Base-by-base conservation (phyloP, 2,888 invertebrate species). In the Chalcosyrphus nemorum region DNA sequence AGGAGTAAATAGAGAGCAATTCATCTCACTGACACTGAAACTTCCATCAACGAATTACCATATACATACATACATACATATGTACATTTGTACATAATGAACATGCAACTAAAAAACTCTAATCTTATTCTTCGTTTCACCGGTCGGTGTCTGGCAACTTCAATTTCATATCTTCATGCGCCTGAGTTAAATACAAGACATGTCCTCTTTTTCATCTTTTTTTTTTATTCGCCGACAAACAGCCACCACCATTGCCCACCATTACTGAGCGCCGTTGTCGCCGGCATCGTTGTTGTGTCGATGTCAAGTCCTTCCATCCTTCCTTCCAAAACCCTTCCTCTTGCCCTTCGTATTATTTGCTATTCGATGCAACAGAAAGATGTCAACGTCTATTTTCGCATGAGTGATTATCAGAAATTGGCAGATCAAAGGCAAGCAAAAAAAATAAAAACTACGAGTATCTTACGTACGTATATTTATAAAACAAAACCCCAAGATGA, bases 361-460 rank as follows among this genome's bases (percentile, higher is more conserved):
- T 81, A 81, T 76, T 81, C 81, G 56, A 24, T n/a, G n/a, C n/a
- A 68, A 70, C 81, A 70, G 70, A 76, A 63, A 81, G 76, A 76
- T 76, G 81, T 81, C 81, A 81, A 81, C 76, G 63, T 81, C 80
- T 74, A 76, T 81, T 86, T 86, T 74, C 74, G 77, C 84, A 84
- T 85, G 86, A 86, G 85, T 86, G 86, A 85, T 86, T 86, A 86
- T 84, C 84, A 71, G 81, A 85, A 81, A 77, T 66, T 86, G 86
- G 77, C 84, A 81, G 84, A 76, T 81, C 13, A 52, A 15, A n/a
- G n/a, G n/a, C n/a, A n/a, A n/a, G n/a, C n/a, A n/a, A 59, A 61
- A 71, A 27, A 61, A 50, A 19, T 19, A 41, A 24, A 9, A 9
- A 24, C 3, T 1, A 7, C 9, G 24, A 19, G 47, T 57, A 75